These are phyloP conservation scores for Sebastes jordani DNA, from an alignment of 2,797 vertebrate genomes.

Conservation along the genomic window DNA sequence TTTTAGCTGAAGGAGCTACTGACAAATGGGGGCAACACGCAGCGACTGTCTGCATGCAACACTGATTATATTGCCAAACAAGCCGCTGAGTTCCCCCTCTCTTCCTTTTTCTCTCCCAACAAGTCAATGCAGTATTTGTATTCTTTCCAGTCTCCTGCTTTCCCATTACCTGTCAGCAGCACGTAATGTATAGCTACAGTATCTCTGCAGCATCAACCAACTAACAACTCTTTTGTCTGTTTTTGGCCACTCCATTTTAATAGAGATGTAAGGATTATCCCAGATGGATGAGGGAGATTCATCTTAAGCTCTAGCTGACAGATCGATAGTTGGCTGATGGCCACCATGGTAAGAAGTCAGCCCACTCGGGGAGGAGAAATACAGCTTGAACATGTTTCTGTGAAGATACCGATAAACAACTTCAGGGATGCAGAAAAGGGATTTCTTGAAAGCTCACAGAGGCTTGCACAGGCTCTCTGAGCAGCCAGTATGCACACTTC, in stretches of 20 bases:
- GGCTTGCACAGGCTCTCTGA: background rate
- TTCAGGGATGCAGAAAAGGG: constrained; percentile 21
- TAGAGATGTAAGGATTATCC: constrained; percentile 64
- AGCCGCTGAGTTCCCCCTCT: constrained; percentile 37
- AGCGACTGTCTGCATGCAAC: constrained; percentile 41
- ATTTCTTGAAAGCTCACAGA: constrained; percentile 13
- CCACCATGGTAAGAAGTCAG: constrained; percentile 33
- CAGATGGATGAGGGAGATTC: constrained; percentile 57
- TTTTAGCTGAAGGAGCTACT: constrained; percentile 23
- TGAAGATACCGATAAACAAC: constrained; percentile 33
- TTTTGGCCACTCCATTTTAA: constrained; percentile 54
- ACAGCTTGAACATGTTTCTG: constrained; percentile 29
- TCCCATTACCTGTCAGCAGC: constrained; percentile 67
- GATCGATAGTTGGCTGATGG: constrained; percentile 67
- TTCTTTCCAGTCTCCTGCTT: constrained; percentile 50
- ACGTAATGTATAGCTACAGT: constrained; percentile 27
- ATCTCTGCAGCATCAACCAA: constrained; percentile 20
- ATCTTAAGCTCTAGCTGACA: constrained; percentile 30
- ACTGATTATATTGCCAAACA: constrained; percentile 51
- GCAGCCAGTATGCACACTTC: background rate
- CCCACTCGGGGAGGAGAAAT: constrained; percentile 32
- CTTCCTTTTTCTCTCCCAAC: constrained; percentile 1
- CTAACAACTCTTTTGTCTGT: constrained; percentile 35
- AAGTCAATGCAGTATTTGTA: constrained; percentile 45
- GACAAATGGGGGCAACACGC: constrained; percentile 39